Evolutionary conservation across 64 coral and sea anemone species (phyloP), one percentile per base, ranked within the genome.

Genomic region (Stylophora pistillata): DNA sequence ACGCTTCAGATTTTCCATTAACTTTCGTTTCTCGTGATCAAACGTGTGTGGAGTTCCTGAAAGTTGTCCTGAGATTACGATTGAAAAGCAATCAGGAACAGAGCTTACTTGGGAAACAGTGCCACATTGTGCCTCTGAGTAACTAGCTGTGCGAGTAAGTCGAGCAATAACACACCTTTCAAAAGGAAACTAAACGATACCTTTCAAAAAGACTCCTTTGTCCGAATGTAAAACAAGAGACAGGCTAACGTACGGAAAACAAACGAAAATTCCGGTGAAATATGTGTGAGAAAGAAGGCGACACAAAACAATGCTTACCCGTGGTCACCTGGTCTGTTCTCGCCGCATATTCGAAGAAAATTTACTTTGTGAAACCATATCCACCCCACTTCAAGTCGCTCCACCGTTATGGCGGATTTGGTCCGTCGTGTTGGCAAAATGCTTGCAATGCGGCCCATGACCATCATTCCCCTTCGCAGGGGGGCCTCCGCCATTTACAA

Each of bases 391-490:
- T 93, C 74, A 74, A 93, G 84, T 81, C 86, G 87, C 87, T 87
- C 64, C 59, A 23, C 95, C 53, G 95, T 85, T 93, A 96, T 96
- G 95, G 95, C 95, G 91, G 95, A 96, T 96, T 96, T 96, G 91
- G 65, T 90, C 87, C 29, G 91, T 96, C 95, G 91, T 90, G 91
- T 96, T 96, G 95, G 95, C 95, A 93, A 96, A 96, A 96, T 96
- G 95, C 95, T 92, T 93, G 95, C 95, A 96, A 96, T 96, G 81
- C 87, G 95, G 95, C 95, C 91, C 95, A 96, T 96, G 95, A 96
- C 95, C 95, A 96, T 93, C 95, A 96, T 96, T 96, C 95, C 95
- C 95, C 95, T 96, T 96, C 81, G 95, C 95, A 88, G 95, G 94
- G 93, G 95, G 37, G 91, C 80, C 64, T 89, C 87, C 91, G 91